These are phyloP conservation scores for Acholoe squamosa DNA, from an alignment of 2,888 invertebrate species.

Conservation along the genomic window DNA sequence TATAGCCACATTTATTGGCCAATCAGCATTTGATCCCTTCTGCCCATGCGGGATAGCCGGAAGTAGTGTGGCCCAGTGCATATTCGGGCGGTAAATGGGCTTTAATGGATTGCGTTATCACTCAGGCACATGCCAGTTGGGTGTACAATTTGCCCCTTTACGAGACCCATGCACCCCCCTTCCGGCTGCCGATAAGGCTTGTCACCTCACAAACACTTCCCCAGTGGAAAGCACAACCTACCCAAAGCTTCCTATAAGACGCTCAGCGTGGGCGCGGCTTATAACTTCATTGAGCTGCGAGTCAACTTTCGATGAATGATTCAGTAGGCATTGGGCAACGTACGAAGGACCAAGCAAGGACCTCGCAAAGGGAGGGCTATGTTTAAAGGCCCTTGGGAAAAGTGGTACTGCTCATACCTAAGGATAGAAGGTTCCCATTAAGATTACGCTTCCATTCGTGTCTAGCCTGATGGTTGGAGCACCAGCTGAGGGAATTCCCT, in stretches of 20 bases:
- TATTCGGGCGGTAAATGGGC: neutral
- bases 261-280: neutral
- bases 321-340: neutral
- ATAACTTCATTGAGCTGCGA: conserved; percentile 8
- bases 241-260: neutral
- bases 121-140: conserved; percentile 20
- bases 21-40: conserved; percentile 23
- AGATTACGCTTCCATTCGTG: neutral
- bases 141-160: conserved; percentile 38
- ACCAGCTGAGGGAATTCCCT: neutral
- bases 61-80: conserved; percentile 22
- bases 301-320: neutral
- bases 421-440: neutral
- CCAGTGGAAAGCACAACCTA: neutral
- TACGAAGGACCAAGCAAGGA: neutral
- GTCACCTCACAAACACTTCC: neutral
- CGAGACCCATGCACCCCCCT: neutral
- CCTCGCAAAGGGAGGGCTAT: too few species aligned
- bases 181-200: neutral
- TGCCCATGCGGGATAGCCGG: neutral
- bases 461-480: neutral
- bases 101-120: conserved; percentile 41
- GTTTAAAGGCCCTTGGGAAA: too few species aligned
- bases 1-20: conserved; percentile 29
- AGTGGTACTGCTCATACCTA: too few species aligned